Evolutionary conservation across 2,888 invertebrate genomes (phyloP), one percentile per base, ranked within the genome.

Genomic region (Thera britannica): DNA sequence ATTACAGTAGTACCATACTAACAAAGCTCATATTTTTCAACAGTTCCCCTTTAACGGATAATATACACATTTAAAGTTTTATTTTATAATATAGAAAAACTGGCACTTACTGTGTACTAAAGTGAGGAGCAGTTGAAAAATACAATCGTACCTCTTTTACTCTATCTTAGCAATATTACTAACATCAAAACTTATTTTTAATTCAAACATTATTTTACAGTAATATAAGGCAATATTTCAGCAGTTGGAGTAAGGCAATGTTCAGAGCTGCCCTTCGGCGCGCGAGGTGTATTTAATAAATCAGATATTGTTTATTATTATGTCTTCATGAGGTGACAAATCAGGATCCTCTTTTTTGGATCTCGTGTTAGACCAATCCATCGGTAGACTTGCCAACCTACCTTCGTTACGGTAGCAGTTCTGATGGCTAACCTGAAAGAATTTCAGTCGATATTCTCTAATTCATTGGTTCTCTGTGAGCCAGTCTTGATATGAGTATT

Each of bases 231-330:
- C 62, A 46, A 36, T 46, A n/a, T 46, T 62, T 56, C 36, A 46
- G 55, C 62, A 35, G 55, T 46, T 55, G 54, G 11, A 34, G 61
- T 62, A 62, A 62, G 62, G 62, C 62, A 62, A 62, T 46, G 36
- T 55, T 55, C 8, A 62, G n/a, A 35, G 54, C 9, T 54, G 55
- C 11, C 55, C 36, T 3, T n/a, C 38, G 41, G 12, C 41, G 36
- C 52, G 74, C 72, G 48, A 63, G 73, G 69, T 58, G 23, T 9
- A 3, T 57, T 8, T 23, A 38, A 36, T n/a, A 23, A 51, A 51
- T 51, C 52, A 8, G 34, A 52, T 34, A 52, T 34, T 34, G 51
- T 51, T 51, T 23, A 51, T 23, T 12, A 23, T n/a, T 48, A 12
- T 51, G 12, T 23, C 12, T 51, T 23, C 12, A 51, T 23, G 51